Evolutionary conservation across 2,797 vertebrate species (phyloP), one percentile per base, ranked within the genome.

Genomic region (Vireo griseus): DNA sequence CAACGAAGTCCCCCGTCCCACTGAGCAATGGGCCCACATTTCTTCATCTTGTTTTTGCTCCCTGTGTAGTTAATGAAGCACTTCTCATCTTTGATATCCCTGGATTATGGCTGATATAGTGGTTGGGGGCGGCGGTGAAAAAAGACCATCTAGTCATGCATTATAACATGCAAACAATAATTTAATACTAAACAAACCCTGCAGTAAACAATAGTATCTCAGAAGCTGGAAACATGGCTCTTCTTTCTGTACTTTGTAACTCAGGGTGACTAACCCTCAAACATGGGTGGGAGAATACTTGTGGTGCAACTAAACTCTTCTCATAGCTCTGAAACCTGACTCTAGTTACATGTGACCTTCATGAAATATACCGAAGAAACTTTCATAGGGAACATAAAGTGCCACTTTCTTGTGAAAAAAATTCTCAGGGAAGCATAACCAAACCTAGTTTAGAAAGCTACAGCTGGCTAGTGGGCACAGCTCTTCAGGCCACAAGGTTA

Each of bases 401-500:
- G 3, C 54, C 67, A 61, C 13, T 47, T 42, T 54, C 19, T 39
- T n/a, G 35, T 15, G 11, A 69, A 73, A 51, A 54, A n/a, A 42
- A 21, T 31, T 55, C 35, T 62, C 58, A 88, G 37, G 22, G 55
- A 95, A 94, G 44, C 78, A 73, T 42, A 86, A 92, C 48, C 42
- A 83, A 80, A 72, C 1, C n/a, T n/a, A 25, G 33, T 35, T 63
- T 47, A 77, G 26, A 87, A 92, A 71, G 28, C 39, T 71, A 74
- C 21, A 88, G 52, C 5, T 71, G 35, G 25, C 31, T 33, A 58
- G 21, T 83, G 31, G 40, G 17, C 50, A 90, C 0, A 6, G 37
- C 11, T 42, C 19, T 91, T 76, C 37, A 79, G 13, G 45, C 24
- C 57, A 58, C 48, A 62, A 40, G 25, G 37, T 67, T 59, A 83